Percentiles rank a stretch among this genome's conserved stretches.
phyloP scores from a whole-genome alignment of 2,113 vertebrate species.

The Cephalopholis sonnerati region DNA sequence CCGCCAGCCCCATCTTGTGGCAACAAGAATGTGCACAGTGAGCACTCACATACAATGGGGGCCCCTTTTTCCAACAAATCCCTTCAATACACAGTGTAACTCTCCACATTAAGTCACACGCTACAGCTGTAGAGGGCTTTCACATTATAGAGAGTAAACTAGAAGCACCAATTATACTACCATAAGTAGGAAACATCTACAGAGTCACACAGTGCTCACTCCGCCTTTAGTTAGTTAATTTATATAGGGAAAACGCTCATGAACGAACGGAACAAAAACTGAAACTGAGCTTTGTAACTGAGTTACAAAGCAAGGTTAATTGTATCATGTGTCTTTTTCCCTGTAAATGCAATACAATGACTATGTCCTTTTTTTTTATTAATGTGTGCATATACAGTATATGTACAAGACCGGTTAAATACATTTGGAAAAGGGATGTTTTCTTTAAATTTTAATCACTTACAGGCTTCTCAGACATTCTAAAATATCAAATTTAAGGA shows the following conservation, averaged over 20 bases:
- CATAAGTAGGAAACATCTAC: not conserved
- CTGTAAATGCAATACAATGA: not conserved
- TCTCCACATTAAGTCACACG: not conserved
- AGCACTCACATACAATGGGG: not conserved
- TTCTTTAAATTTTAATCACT: not conserved
- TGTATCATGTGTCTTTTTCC: not conserved
- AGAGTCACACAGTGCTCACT: not conserved
- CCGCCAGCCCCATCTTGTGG: conserved; percentile 77
- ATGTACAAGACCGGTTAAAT: not conserved
- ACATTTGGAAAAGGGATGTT: not conserved
- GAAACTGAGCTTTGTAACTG: not conserved
- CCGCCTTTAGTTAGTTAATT: not conserved
- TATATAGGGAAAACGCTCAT: not conserved
- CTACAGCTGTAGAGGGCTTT: not conserved
- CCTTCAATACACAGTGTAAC: not conserved
- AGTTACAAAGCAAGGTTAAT: not conserved
- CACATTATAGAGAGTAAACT: not conserved
- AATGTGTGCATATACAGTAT: not conserved
- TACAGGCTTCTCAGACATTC: not conserved
- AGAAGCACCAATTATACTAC: not conserved
- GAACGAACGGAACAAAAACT: not conserved
- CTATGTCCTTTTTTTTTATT: not conserved
- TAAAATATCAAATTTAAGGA: too few species aligned
- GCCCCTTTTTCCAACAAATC: not conserved
- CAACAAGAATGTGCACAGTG: not conserved